Base-by-base conservation (phyloP, 1,140 invertebrate genomes). In the Lanistes nyassanus region DNA sequence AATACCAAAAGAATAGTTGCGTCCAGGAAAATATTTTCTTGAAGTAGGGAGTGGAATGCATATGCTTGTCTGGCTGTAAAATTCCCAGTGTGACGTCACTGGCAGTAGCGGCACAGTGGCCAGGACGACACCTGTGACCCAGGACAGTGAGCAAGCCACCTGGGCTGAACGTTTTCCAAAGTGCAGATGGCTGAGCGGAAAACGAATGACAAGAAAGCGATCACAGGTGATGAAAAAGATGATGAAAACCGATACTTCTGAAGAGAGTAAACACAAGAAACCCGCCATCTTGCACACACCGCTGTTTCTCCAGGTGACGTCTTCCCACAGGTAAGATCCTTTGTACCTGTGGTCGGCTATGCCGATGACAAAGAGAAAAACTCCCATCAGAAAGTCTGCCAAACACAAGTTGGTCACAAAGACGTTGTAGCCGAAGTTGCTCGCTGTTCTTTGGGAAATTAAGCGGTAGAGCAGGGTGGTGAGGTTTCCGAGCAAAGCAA, bases 331-430 rank as follows among this genome's bases (percentile, higher is more conserved):
- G 56, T 85, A 87, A 16, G 51, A 42, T 9, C 81, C 81, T 37
- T 79, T 72, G 69, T 78, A 85, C n/a, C 69, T 58, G 11, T 70
- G 51, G 60, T 87, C 85, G 0, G 81, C 81, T 11, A 77, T 42
- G 19, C 79, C 84, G 36, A 87, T 83, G 16, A 86, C 80, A 3
- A 82, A 64, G 31, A 87, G 51, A 62, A 85, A 87, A 4, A 86
- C 34, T 0, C 85, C 85, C 85, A 86, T 87, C 16, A 84, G 60
- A 36, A 85, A 79, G 72, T 87, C 84, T 36, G 84, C 79, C 29
- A 83, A 29, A 23, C 77, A 79, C 23, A 87, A 62, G 78, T 84
- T 83, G 6, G 80, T 68, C 26, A 85, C 79, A n/a, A 83, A 82
- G 19, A 78, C 69, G 1, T 77, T 76, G 13, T 80, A 76, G 9